Conservation (phyloP, 2,888 invertebrate species). For the Tetanocera ferruginea region DNA sequence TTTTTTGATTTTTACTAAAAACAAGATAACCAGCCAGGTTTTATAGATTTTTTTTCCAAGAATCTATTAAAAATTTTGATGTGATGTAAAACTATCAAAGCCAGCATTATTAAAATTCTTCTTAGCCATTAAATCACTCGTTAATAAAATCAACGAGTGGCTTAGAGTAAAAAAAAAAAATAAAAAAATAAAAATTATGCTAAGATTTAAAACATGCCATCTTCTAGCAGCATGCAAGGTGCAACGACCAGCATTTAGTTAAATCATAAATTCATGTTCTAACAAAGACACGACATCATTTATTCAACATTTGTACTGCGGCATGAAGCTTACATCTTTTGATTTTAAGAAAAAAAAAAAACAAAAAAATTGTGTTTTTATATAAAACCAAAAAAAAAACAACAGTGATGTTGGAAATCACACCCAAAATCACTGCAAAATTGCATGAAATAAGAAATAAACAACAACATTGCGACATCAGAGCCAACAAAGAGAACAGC, state of each 20-base stretch:
- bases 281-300: constrained; percentile 22
- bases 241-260: constrained; percentile 2
- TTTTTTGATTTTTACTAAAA: not conserved
- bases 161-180: not conserved
- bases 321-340: not conserved
- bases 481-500: not conserved
- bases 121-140: too few species aligned
- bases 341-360: not conserved
- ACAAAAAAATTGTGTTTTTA: too few species aligned
- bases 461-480: not conserved
- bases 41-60: too few species aligned
- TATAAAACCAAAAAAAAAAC: too few species aligned
- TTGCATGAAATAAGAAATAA: not conserved
- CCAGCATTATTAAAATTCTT: too few species aligned
- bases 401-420: not conserved
- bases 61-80: too few species aligned
- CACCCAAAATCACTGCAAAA: not conserved
- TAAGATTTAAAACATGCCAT: not conserved
- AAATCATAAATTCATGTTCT: constrained; percentile 34
- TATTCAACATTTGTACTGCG: constrained; percentile 10
- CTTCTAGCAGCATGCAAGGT: not conserved
- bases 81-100: too few species aligned
- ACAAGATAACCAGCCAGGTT: not conserved
- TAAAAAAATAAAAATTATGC: not conserved
- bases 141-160: not conserved